Percentiles rank a stretch among this genome's conserved stretches.
phyloP scores from a whole-genome alignment of 2,797 vertebrate genomes.

The Yasuhikotakia modesta region DNA sequence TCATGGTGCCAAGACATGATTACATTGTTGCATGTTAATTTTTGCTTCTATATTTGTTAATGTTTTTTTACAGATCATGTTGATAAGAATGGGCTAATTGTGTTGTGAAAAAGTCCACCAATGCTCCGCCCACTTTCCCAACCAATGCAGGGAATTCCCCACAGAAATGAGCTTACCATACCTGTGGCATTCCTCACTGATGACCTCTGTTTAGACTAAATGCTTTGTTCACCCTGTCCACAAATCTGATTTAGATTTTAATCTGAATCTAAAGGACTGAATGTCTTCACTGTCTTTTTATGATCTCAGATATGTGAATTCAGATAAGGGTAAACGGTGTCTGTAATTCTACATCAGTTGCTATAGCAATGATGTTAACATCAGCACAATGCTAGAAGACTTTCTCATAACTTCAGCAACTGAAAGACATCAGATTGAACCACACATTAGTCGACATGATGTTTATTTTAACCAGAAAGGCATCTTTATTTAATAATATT shows the following conservation, averaged over 20 bases:
- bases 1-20: background rate
- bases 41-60: background rate
- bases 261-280: background rate
- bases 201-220: background rate
- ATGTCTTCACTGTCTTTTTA: background rate
- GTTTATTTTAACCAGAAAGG: too few relatives aligned
- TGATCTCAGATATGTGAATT: background rate
- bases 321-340: background rate
- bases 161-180: constrained; percentile 5
- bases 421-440: too few relatives aligned
- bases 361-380: background rate
- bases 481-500: too few relatives aligned
- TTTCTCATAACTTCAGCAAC: too few relatives aligned
- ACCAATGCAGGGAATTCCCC: constrained; percentile 24
- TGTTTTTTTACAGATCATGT: background rate
- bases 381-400: background rate
- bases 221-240: background rate
- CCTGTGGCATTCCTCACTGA: constrained; percentile 9
- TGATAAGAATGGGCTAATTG: constrained; percentile 5
- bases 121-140: constrained; percentile 1
- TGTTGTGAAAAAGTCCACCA: constrained; percentile 28
- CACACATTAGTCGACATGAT: too few relatives aligned
- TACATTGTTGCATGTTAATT: background rate
- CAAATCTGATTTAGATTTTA: background rate
- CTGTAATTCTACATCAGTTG: background rate